Conservation (phyloP, 2,113 vertebrate genomes). For the Hydrochoerus hydrochaeris region DNA sequence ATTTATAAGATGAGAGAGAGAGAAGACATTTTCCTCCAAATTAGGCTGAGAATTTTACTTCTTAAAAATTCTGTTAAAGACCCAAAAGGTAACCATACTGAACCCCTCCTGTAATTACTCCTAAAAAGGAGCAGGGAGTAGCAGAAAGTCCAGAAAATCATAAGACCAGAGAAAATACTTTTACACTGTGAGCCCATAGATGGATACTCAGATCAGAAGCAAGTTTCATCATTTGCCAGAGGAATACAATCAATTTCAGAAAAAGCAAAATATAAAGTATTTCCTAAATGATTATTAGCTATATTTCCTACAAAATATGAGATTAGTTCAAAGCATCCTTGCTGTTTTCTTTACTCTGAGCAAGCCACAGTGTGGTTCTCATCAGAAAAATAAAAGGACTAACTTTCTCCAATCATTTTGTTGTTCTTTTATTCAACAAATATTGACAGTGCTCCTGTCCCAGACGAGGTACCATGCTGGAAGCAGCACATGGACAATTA, state of each 20-base stretch:
- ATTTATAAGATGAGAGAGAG: not conserved
- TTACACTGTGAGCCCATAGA: fast-evolving
- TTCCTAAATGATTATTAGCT: not conserved
- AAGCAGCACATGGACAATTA: fast-evolving
- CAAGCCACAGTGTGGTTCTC: not conserved
- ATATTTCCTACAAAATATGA: not conserved
- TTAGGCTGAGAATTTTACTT: not conserved
- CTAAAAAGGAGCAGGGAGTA: not conserved
- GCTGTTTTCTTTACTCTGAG: not conserved
- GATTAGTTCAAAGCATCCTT: not conserved
- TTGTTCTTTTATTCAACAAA: not conserved
- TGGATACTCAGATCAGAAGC: not conserved
- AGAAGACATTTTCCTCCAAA: not conserved
- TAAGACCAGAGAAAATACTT: not conserved
- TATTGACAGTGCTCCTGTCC: not conserved
- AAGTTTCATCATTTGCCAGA: not conserved
- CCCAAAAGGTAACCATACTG: not conserved
- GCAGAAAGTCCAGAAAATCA: not conserved
- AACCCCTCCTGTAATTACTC: not conserved
- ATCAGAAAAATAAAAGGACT: not conserved
- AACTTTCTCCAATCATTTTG: not conserved
- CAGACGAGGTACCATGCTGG: fast-evolving
- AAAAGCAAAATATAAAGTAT: not conserved
- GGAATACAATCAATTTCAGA: not conserved
- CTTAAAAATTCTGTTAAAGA: not conserved